Evolutionary conservation across 2,113 vertebrate genomes (phyloP).

Genomic region (Oceanodroma tethys): DNA sequence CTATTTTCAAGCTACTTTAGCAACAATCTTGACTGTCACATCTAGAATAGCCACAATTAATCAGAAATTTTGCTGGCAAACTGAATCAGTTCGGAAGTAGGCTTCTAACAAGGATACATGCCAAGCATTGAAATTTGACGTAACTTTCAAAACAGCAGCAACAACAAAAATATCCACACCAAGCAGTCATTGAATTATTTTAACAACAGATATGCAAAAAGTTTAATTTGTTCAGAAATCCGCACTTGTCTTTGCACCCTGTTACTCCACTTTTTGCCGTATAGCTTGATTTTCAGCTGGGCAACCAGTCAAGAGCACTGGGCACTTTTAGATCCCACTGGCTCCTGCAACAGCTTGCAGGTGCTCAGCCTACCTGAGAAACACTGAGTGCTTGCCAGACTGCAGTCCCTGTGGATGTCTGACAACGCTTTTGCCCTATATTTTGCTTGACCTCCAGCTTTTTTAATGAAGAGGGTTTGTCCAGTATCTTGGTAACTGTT

Average conservation of each 20-base stretch:
- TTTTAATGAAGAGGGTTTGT: neutral
- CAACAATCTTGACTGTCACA: neutral
- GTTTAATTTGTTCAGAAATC: neutral
- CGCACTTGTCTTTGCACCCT: neutral
- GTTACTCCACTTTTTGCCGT: neutral
- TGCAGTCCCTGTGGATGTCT: neutral
- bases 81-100: neutral
- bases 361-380: neutral
- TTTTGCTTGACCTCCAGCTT: neutral
- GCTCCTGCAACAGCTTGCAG: neutral
- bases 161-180: neutral
- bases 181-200: neutral
- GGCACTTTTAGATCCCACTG: neutral
- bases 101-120: neutral
- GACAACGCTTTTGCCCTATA: neutral
- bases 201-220: neutral
- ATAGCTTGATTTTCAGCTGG: neutral
- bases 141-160: neutral
- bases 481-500: neutral
- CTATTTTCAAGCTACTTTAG: neutral
- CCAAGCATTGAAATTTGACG: neutral
- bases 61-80: neutral
- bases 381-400: neutral
- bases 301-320: neutral
- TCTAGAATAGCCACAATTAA: conserved; percentile 42